Evolutionary conservation across 2,888 invertebrate species (phyloP), one percentile per base, ranked within the genome.

Genomic region (Cheilosia vernalis): DNA sequence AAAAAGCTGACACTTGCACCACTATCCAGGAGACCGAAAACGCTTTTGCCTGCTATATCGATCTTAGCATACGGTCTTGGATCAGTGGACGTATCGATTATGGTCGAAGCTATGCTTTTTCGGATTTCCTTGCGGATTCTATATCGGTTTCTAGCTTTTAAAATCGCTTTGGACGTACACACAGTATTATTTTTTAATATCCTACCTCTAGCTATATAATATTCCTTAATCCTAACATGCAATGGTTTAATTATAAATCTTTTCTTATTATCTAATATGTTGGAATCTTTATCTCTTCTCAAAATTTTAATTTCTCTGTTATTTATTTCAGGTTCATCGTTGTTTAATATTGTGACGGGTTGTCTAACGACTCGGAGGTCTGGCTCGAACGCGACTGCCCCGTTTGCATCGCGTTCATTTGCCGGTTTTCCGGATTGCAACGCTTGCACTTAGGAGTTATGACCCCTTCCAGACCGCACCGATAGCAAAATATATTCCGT

Each of bases 331-430:
- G 17, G 0, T 5, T 5, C 6, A 5, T n/a, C 42, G 1, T 42
- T n/a, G 2, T 33, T 7, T 33, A 33, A n/a, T n/a, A n/a, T 21
- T 17, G 19, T 19, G 4, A 42, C 33, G 2, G 10, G 3, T 33
- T 33, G 10, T 10, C 33, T 10, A 33, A 2, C 0, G 33, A 3
- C 3, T 33, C 33, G 10, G 33, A 33, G 10, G 33, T 42, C 21
- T 53, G 53, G 4, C 53, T 66, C 6, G 66, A 66, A 66, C 53
- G 53, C 40, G 66, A 53, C 10, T 66, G 53, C 66, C 66, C 66
- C 66, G 15, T 2, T 13, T 2, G 5, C 19, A 4, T 53, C 66
- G 10, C 51, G 66, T 66, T 66, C 63, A n/a, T 24, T 4, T 9
- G 2, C 19, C 33, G 44, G 44, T 61, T 61, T 61, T 61, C 27